Base-by-base conservation (phyloP, 2,113 vertebrate species). In the Pyrgilauda ruficollis region DNA sequence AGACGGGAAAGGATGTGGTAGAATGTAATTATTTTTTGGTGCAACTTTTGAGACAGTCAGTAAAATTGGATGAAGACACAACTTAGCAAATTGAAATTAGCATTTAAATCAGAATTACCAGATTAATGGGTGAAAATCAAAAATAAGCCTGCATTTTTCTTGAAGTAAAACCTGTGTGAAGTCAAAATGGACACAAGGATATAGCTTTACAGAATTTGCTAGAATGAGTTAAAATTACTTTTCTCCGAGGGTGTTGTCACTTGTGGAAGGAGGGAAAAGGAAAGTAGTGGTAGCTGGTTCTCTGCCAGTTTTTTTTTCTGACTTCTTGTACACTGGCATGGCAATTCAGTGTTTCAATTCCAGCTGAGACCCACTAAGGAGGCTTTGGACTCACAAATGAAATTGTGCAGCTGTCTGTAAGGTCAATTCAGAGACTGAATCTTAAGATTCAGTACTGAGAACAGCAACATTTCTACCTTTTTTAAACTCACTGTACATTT, bases 381-480 rank as follows among this genome's bases (percentile, higher is more conserved):
- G 33, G 11, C 15, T 68, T 70, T 91, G 72, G 23, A 77, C 21
- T 89, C 44, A 50, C 13, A 50, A 64, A 75, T 70, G 26, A 91
- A 93, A 41, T 79, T 13, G 4, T 67, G 44, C 70, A 70, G 27
- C 30, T 76, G 4, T 58, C 39, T 91, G 37, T 55, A 67, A 73
- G 46, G 22, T 81, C 79, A 59, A 5, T 84, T 84, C 76, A 49
- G 28, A 78, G 52, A 17, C 56, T 82, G 77, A 79, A 69, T 64
- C 23, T 79, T 70, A 64, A 26, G 31, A 68, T 93, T 93, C 59
- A 91, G 74, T 76, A 74, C 79, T 90, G 39, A 94, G 85, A 95
- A 87, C 59, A 96, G 73, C 90, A 89, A 30, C 85, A 59, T 63
- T 87, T 53, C 73, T 75, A 22, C 55, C 11, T 49, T 70, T 80